Evolutionary conservation across 1,140 invertebrate genomes (phyloP).

Genomic region (Cecropterus lyciades): DNA sequence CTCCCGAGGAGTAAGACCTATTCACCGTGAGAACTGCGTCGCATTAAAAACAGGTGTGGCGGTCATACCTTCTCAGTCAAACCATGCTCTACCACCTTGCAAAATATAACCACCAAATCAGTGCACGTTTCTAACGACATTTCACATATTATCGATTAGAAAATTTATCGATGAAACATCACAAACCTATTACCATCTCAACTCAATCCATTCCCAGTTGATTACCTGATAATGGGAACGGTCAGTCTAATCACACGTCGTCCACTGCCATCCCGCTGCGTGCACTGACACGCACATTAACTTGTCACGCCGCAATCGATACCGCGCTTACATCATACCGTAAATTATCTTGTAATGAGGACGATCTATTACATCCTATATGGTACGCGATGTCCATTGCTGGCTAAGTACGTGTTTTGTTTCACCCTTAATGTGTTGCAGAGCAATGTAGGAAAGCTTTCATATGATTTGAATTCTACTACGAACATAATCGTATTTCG

Average conservation of each 20-base stretch:
- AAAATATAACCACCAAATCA: too few relatives aligned
- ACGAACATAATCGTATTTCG: too few relatives aligned
- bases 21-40: too few relatives aligned
- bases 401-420: neutral
- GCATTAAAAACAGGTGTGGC: too few relatives aligned
- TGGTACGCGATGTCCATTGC: slow-evolving; percentile 2
- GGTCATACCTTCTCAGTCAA: too few relatives aligned
- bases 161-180: neutral
- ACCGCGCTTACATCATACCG: slow-evolving; percentile 16
- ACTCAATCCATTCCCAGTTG: slow-evolving; percentile 33
- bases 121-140: too few relatives aligned
- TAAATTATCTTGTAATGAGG: slow-evolving; percentile 33
- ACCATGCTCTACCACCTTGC: too few relatives aligned
- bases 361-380: slow-evolving; percentile 8
- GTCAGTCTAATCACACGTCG: slow-evolving; percentile 47
- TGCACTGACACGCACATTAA: slow-evolving; percentile 52
- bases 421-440: neutral
- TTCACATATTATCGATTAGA: too few relatives aligned
- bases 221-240: slow-evolving; percentile 48
- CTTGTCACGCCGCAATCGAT: slow-evolving; percentile 60
- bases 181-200: slow-evolving; percentile 12
- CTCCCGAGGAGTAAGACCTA: too few relatives aligned
- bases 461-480: neutral
- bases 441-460: neutral
- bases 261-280: slow-evolving; percentile 52